Conservation (phyloP, 2,888 invertebrate species). For the Spialia ferax region DNA sequence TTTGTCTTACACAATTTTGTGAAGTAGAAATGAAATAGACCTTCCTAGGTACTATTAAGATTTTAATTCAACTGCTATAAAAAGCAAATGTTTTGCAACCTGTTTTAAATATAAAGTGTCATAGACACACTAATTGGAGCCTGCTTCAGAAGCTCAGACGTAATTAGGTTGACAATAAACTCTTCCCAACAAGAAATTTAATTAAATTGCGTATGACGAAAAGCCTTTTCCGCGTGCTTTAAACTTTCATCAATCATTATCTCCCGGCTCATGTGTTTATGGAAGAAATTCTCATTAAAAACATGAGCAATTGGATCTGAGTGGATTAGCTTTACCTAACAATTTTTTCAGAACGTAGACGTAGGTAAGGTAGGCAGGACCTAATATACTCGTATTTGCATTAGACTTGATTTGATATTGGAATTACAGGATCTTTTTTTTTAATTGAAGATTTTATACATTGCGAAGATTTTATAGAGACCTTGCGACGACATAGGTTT, state of each 20-base stretch:
- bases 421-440: too few relatives aligned
- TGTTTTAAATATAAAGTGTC: slow-evolving; percentile 7
- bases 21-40: too few relatives aligned
- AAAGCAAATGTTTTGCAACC: not conserved
- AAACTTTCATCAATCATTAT: slow-evolving; percentile 36
- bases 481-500: too few relatives aligned
- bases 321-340: not conserved
- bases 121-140: slow-evolving; percentile 14
- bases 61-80: not conserved
- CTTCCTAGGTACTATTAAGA: not conserved
- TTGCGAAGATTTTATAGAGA: too few relatives aligned
- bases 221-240: slow-evolving; percentile 10
- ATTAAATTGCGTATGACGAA: slow-evolving; percentile 30
- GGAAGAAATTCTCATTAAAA: not conserved
- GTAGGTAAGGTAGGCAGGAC: too few relatives aligned
- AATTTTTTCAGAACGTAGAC: not conserved
- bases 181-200: slow-evolving; percentile 25
- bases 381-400: too few relatives aligned
- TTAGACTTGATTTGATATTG: too few relatives aligned
- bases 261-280: slow-evolving; percentile 10
- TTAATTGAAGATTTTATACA: too few relatives aligned
- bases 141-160: slow-evolving; percentile 8
- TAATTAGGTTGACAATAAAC: slow-evolving; percentile 24
- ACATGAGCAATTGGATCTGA: not conserved
- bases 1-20: too few relatives aligned